Conservation (phyloP, 2,888 invertebrate species). For the Epiblema foenella region DNA sequence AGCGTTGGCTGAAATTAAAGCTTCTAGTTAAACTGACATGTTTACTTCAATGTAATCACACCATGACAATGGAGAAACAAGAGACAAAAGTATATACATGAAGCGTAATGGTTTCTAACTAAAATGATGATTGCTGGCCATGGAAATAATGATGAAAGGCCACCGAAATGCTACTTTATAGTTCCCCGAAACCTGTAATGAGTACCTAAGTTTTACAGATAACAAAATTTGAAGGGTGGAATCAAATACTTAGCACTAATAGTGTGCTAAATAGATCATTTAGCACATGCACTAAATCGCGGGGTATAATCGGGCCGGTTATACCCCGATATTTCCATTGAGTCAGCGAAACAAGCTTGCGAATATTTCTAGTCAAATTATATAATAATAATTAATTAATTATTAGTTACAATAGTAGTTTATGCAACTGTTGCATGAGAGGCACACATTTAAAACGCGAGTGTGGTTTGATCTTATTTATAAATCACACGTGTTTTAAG, state of each 20-base stretch:
- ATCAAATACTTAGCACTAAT: no score
- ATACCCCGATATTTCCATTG: background rate
- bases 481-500: no score
- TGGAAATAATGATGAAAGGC: no score
- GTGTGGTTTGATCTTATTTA: no score
- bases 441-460: no score
- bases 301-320: background rate
- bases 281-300: no score
- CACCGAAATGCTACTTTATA: no score
- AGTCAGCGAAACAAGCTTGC: background rate
- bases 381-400: constrained; percentile 12
- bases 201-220: background rate
- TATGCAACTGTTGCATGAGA: no score
- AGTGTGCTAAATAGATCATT: no score
- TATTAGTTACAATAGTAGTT: no score
- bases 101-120: background rate
- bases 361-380: constrained; percentile 27
- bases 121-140: background rate
- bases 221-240: no score
- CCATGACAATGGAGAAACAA: background rate
- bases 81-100: background rate
- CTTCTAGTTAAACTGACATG: constrained; percentile 72
- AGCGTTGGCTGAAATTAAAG: constrained; percentile 88
- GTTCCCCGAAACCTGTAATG: background rate
- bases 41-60: background rate